These are phyloP conservation scores for Cremastinae sp. DNA, from an alignment of 2,888 invertebrate species.

Conservation along the genomic window DNA sequence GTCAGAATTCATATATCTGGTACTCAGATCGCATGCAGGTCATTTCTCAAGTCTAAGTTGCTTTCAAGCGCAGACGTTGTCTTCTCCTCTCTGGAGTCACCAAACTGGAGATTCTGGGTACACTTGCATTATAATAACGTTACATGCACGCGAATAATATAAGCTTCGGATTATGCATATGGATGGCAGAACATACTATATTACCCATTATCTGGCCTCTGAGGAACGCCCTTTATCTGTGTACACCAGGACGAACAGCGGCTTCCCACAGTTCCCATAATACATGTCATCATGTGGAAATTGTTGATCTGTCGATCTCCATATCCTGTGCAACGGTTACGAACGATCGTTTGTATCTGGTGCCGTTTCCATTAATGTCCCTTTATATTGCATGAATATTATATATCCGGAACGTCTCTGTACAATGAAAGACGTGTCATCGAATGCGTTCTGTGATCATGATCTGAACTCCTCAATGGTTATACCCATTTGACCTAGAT, in stretches of 20 bases:
- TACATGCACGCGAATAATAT: slow-evolving; percentile 16
- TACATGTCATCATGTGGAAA: slow-evolving; percentile 34
- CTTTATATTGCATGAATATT: background rate
- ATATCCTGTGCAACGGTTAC: slow-evolving; percentile 3
- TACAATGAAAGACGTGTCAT: background rate
- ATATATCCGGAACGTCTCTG: background rate
- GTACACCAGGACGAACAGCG: slow-evolving; percentile 31
- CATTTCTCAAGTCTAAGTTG: too few species aligned
- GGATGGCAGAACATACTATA: slow-evolving; percentile 44
- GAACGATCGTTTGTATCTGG: background rate
- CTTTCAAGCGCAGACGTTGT: too few species aligned
- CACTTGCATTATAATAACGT: slow-evolving; percentile 48
- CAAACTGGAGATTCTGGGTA: too few species aligned
- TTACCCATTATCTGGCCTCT: slow-evolving; percentile 51
- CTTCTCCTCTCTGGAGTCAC: too few species aligned
- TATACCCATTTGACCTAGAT: too few species aligned
- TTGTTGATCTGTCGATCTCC: slow-evolving; percentile 2
- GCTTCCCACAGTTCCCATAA: slow-evolving; percentile 13
- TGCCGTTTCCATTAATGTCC: background rate
- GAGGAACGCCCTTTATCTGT: slow-evolving; percentile 54
- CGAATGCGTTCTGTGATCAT: too few species aligned
- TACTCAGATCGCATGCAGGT: too few species aligned
- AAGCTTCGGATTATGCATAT: slow-evolving; percentile 48
- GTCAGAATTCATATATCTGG: too few species aligned
- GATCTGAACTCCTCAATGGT: too few species aligned